A percentile compares a stretch with the other conserved stretches of the same genome.
Evolutionary conservation across 2,797 vertebrate genomes (phyloP).

Genomic region (Semaprochilodus insignis): DNA sequence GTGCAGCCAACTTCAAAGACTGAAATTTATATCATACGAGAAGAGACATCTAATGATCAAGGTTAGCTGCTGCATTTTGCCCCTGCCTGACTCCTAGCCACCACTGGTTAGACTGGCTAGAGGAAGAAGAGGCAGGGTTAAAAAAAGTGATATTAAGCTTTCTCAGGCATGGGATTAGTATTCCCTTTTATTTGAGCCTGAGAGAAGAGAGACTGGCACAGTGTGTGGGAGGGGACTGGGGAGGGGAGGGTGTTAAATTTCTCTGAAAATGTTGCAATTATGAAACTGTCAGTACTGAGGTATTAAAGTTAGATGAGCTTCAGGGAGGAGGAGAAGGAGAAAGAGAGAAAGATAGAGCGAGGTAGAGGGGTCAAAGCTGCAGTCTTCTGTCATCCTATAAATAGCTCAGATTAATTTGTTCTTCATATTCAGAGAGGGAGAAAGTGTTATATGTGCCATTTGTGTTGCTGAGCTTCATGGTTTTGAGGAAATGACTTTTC

Average conservation of each 20-base stretch:
- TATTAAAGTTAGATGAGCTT: slow-evolving; percentile 38
- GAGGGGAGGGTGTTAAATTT: neutral
- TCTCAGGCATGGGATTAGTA: slow-evolving; percentile 25
- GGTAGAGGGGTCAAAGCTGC: slow-evolving; percentile 18
- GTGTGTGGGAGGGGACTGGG: too few species aligned
- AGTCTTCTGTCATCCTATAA: slow-evolving; percentile 20
- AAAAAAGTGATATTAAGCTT: slow-evolving; percentile 34
- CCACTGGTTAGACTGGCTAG: neutral
- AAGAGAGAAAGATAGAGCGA: neutral
- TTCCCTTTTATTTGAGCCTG: slow-evolving; percentile 28
- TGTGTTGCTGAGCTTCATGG: neutral
- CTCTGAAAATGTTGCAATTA: slow-evolving; percentile 40
- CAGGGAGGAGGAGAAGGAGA: slow-evolving; percentile 11
- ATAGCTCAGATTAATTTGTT: slow-evolving; percentile 25
- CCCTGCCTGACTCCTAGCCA: neutral
- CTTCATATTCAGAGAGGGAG: neutral
- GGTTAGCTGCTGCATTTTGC: neutral
- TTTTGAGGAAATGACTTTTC: neutral
- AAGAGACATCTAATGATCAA: neutral
- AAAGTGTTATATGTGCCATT: neutral
- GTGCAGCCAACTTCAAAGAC: too few species aligned
- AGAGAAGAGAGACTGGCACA: neutral
- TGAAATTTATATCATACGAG: neutral
- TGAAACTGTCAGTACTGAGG: slow-evolving; percentile 42
- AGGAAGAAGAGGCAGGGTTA: neutral